phyloP scores from a whole-genome alignment of 2,113 vertebrate species.

The Terrapene triunguis region DNA sequence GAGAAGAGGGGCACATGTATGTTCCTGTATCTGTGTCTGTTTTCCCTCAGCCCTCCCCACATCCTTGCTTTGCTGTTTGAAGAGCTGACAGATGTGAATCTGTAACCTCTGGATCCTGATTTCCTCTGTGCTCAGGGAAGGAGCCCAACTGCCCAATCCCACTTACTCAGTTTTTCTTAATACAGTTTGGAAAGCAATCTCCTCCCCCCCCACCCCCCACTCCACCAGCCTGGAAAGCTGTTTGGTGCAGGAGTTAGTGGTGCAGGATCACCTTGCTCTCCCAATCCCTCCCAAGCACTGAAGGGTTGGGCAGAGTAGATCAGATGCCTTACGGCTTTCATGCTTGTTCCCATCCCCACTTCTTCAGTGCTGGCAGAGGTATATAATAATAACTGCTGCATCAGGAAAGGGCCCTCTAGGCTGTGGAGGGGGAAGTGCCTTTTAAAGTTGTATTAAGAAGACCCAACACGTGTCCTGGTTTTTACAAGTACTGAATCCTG shows the following conservation, averaged over 20 bases:
- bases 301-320: background rate
- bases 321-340: background rate
- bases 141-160: background rate
- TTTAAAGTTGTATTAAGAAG: background rate
- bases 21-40: background rate
- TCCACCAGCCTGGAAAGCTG: background rate
- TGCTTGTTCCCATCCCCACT: background rate
- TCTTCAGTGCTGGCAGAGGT: background rate
- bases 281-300: background rate
- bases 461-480: background rate
- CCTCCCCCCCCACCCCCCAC: too few species aligned
- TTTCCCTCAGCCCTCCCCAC: background rate
- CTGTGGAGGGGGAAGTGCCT: background rate
- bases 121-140: background rate
- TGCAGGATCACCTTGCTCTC: background rate
- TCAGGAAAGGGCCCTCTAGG: background rate
- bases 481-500: background rate
- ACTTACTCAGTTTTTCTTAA: background rate
- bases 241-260: background rate
- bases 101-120: background rate
- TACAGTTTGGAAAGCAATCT: background rate
- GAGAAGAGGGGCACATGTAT: background rate
- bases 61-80: background rate
- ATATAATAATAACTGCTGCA: accelerated
- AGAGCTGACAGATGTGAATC: background rate